These are phyloP conservation scores for Oryzias melastigma DNA, from an alignment of 2,113 vertebrate species.

Conservation along the genomic window DNA sequence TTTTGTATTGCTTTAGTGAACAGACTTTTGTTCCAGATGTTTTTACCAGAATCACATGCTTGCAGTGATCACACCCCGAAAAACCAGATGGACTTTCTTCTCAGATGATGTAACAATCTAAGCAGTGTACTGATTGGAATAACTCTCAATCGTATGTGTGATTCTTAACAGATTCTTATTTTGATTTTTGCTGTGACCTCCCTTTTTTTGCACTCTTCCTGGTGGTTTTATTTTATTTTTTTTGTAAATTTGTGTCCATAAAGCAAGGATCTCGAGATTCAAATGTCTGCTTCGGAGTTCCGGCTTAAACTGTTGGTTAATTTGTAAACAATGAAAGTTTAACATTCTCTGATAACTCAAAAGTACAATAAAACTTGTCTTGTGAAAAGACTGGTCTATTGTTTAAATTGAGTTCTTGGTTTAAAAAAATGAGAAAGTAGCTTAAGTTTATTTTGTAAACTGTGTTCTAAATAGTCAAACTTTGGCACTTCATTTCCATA, in stretches of 20 bases:
- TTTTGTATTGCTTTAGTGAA: not conserved
- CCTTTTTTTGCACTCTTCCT: constrained; percentile 29
- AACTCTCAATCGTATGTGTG: constrained; percentile 35
- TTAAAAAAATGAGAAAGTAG: too few relatives aligned
- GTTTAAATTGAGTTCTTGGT: too few relatives aligned
- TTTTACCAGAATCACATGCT: too few relatives aligned
- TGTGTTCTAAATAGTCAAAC: too few relatives aligned
- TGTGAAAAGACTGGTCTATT: too few relatives aligned
- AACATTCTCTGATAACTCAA: not conserved
- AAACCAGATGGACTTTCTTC: too few relatives aligned
- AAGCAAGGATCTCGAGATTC: constrained; percentile 19
- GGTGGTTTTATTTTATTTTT: constrained; percentile 8
- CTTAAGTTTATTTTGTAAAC: too few relatives aligned
- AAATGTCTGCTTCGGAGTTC: constrained; percentile 26
- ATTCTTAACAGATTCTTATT: constrained; percentile 38
- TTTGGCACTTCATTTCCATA: too few relatives aligned
- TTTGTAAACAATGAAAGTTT: constrained; percentile 56
- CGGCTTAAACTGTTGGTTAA: constrained; percentile 25
- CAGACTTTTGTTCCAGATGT: too few relatives aligned
- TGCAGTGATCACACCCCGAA: too few relatives aligned
- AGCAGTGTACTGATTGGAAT: constrained; percentile 10
- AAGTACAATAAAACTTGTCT: not conserved
- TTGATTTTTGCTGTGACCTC: constrained; percentile 16
- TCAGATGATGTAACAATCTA: too few relatives aligned
- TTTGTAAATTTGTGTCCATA: constrained; percentile 41